Evolutionary conservation across 2,888 invertebrate genomes (phyloP).

Genomic region (Protodeltote pygarga): DNA sequence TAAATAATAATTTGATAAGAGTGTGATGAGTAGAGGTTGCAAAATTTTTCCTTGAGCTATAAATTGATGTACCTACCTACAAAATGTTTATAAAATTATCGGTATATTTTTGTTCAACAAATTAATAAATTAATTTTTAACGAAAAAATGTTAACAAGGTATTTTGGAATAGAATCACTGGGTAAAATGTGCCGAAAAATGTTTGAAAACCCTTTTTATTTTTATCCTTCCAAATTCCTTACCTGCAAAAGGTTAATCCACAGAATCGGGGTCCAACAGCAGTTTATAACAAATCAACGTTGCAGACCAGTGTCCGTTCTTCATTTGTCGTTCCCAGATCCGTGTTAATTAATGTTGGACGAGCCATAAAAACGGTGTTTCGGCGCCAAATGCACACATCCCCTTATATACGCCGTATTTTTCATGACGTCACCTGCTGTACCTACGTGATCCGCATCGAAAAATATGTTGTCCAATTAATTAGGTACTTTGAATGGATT

Average conservation of each 20-base stretch:
- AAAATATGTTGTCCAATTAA: conserved; percentile 79
- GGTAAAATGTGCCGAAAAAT: background rate
- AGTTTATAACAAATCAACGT: conserved; percentile 43
- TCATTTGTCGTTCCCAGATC: conserved; percentile 61
- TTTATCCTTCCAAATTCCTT: conserved; percentile 39
- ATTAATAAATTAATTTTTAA: too few species aligned
- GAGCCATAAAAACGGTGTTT: conserved; percentile 59
- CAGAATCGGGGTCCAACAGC: conserved; percentile 14
- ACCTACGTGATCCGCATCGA: conserved; percentile 70
- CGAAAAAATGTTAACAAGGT: too few species aligned
- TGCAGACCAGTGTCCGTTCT: conserved; percentile 50
- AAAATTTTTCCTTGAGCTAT: too few species aligned
- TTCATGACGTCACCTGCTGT: conserved; percentile 74
- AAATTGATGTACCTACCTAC: too few species aligned
- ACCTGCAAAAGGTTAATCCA: conserved; percentile 22
- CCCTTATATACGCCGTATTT: conserved; percentile 66
- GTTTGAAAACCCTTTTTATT: conserved; percentile 39
- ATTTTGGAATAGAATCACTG: background rate
- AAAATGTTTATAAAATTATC: too few species aligned
- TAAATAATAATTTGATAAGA: conserved; percentile 43
- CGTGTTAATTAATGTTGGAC: conserved; percentile 62
- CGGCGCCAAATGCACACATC: conserved; percentile 48
- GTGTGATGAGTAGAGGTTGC: too few species aligned
- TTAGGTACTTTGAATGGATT: conserved; percentile 78
- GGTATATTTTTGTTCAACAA: too few species aligned